A percentile compares a stretch with the other conserved stretches of the same genome.
Conservation (phyloP, 2,113 vertebrate genomes). For the Holacanthus passer region DNA sequence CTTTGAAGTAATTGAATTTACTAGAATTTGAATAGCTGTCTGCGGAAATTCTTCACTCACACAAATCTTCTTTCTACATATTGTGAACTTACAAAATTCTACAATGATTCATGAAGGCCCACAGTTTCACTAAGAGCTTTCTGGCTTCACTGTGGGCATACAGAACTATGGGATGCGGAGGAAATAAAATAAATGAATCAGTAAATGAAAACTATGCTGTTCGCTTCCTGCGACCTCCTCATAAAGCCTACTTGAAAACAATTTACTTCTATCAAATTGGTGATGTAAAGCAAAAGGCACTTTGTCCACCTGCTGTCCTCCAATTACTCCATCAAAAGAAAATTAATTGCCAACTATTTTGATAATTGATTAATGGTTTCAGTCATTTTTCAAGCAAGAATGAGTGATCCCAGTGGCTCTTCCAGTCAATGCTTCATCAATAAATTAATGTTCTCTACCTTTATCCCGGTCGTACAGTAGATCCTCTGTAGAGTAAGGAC, state of each 20-base stretch:
- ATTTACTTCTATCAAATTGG: neutral
- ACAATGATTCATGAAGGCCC: neutral
- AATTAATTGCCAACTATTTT: too few species aligned
- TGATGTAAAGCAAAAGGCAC: neutral
- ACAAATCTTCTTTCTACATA: neutral
- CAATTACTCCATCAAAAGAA: too few species aligned
- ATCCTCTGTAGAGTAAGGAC: slow-evolving; percentile 96
- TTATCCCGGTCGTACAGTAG: slow-evolving; percentile 95
- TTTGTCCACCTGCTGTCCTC: neutral
- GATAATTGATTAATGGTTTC: too few species aligned
- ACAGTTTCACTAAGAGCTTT: neutral
- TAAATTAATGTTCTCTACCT: slow-evolving; percentile 81
- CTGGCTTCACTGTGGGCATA: neutral
- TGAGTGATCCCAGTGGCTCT: too few species aligned
- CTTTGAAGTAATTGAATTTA: neutral
- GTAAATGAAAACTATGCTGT: neutral
- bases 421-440: neutral
- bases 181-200: neutral
- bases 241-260: neutral
- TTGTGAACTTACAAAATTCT: neutral
- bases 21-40: too few species aligned
- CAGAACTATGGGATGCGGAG: neutral
- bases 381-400: too few species aligned
- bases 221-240: neutral
- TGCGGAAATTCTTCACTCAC: neutral